These are phyloP conservation scores for Sisyra nigra DNA, from an alignment of 2,888 invertebrate species.

Conservation along the genomic window DNA sequence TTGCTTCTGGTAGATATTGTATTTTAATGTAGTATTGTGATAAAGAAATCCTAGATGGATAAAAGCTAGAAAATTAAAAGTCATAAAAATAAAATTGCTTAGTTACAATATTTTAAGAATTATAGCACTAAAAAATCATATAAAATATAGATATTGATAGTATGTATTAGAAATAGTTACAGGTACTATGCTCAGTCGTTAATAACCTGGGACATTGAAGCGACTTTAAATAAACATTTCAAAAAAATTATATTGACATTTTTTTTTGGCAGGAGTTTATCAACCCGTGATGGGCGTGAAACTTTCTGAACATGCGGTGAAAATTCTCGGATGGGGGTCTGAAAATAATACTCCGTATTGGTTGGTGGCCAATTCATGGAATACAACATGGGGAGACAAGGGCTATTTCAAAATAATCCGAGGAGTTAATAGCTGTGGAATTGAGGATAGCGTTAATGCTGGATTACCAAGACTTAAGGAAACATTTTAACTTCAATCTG, in stretches of 20 bases:
- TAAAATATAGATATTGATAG: too few species aligned
- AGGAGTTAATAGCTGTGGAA: conserved; percentile 62
- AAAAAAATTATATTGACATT: not conserved
- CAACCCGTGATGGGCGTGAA: conserved; percentile 54
- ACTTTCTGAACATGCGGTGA: conserved; percentile 77
- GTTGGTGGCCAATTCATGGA: conserved; percentile 89
- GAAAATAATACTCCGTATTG: conserved; percentile 67
- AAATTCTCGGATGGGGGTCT: conserved; percentile 81
- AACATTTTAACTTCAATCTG: conserved; percentile 10
- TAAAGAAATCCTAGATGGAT: too few species aligned
- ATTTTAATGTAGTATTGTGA: too few species aligned
- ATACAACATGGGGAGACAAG: conserved; percentile 79
- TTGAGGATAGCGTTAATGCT: conserved; percentile 51
- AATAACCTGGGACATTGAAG: too few species aligned
- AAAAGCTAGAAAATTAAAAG: too few species aligned
- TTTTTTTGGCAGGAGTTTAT: conserved; percentile 39
- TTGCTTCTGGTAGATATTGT: too few species aligned
- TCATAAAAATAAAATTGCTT: too few species aligned
- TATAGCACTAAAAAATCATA: too few species aligned
- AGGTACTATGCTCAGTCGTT: too few species aligned
- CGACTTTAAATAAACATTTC: too few species aligned
- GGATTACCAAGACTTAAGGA: conserved; percentile 44
- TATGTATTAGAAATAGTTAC: too few species aligned
- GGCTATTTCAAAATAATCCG: conserved; percentile 79
- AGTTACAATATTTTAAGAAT: too few species aligned